Percentiles rank a stretch among this genome's conserved stretches.
Conservation (phyloP, 1,140 invertebrate species). For the Hormaphis cornu region DNA sequence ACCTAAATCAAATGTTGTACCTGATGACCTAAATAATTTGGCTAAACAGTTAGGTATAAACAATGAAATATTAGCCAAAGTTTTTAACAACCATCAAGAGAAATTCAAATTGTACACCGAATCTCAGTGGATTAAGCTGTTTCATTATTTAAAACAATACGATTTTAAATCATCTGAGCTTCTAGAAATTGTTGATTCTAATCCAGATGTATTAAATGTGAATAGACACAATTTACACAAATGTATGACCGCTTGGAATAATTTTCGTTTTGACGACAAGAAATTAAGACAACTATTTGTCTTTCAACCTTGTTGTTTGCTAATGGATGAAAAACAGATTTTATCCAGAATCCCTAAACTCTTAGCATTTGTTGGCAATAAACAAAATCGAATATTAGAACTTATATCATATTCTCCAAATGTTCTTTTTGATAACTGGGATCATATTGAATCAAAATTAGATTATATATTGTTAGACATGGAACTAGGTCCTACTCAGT, state of each 20-base stretch:
- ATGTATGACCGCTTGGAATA: conserved; percentile 16
- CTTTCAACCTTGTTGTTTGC: background rate
- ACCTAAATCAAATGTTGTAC: background rate
- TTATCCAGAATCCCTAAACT: conserved; percentile 27
- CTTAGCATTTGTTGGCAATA: conserved; percentile 15
- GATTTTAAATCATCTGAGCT: conserved; percentile 15
- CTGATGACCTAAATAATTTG: background rate
- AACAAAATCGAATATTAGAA: conserved; percentile 13
- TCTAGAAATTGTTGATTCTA: conserved; percentile 18
- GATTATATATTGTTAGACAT: conserved; percentile 13
- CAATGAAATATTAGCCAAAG: background rate
- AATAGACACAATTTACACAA: conserved; percentile 7
- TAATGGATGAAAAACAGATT: background rate
- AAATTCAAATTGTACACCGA: background rate
- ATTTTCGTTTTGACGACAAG: conserved; percentile 16
- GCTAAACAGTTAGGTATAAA: conserved; percentile 10
- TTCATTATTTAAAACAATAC: conserved; percentile 19
- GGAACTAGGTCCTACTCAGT: conserved; percentile 21
- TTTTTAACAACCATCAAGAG: conserved; percentile 2
- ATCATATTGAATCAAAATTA: conserved; percentile 1
- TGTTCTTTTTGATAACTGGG: conserved; percentile 21
- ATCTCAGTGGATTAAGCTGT: background rate
- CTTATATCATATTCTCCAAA: conserved; percentile 19
- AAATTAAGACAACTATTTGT: conserved; percentile 14
- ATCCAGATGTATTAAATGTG: conserved; percentile 15